Evolutionary conservation across 2,888 invertebrate species (phyloP), one percentile per base, ranked within the genome.

Genomic region (Drosophila meridiana): DNA sequence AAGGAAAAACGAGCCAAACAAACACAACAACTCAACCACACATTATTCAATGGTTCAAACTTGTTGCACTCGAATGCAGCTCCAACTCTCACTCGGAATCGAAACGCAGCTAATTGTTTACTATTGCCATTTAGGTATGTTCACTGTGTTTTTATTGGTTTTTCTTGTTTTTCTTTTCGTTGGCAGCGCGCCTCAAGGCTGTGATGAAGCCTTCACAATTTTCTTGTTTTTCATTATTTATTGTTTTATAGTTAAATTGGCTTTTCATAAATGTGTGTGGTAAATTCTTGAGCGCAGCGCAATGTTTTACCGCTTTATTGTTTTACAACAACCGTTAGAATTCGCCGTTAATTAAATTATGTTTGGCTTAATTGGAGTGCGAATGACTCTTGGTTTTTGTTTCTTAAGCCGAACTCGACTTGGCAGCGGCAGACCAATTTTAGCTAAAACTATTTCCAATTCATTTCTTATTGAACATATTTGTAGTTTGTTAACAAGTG

Each of bases 201-300:
- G 11, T 63, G 63, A 73, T 69, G 85, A 87, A 84, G 85, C 82
- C 89, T 85, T 85, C 82, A 73, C 66, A 73, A 72, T 78, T 73
- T 50, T 67, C 60, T 52, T 61, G 48, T 40, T 55, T 55, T 36
- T 28, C 4, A 30, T 47, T 47, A 47, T 47, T 43, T 7, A 7
- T 28, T 28, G 14, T 28, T 28, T 53, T 50, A 6, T 34, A 34
- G 20, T n/a, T 50, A 50, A 50, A 50, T 32, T 52, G 20, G 52
- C 52, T 52, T 52, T 26, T 34, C 52, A 34, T 34, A 34, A 20
- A 32, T n/a, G 8, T 20, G n/a, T 52, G n/a, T 20, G 28, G 47
- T 14, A 28, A 28, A 47, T 28, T 28, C 28, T 32, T 34, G 34
- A 13, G 13, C 0, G 34, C 34, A 32, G 20, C 34, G 50, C 50